phyloP scores from a whole-genome alignment of 2,888 invertebrate species.

The Cyrtodaria siliqua region DNA sequence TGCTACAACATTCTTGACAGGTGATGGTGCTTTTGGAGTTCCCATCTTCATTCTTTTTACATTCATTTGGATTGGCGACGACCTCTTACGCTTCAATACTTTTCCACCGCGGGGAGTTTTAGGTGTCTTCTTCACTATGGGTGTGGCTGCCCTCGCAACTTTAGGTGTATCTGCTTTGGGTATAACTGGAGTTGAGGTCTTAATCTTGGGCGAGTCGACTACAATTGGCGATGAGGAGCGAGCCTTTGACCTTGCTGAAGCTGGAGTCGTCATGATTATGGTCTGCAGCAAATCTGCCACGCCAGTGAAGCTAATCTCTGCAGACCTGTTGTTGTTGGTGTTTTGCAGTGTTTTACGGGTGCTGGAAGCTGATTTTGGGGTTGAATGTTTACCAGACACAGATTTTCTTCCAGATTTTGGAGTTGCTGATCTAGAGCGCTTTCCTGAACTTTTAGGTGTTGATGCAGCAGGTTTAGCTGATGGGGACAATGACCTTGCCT shows the following conservation, averaged over 20 bases:
- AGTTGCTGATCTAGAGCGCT: not conserved
- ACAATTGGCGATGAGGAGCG: conserved; percentile 34
- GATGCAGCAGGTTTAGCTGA: conserved; percentile 11
- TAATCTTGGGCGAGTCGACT: not conserved
- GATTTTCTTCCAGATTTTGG: conserved; percentile 16
- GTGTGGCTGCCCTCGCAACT: conserved; percentile 40
- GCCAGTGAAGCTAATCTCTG: conserved; percentile 66
- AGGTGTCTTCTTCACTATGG: conserved; percentile 38
- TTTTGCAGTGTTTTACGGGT: conserved; percentile 43
- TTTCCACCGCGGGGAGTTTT: conserved; percentile 57
- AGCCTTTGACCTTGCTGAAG: conserved; percentile 56
- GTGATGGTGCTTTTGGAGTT: conserved; percentile 57
- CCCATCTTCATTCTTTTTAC: conserved; percentile 59
- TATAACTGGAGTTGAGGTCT: not conserved
- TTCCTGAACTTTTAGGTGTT: conserved; percentile 2
- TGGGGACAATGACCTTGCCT: conserved; percentile 41
- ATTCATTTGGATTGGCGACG: conserved; percentile 37
- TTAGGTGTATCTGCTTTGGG: conserved; percentile 8
- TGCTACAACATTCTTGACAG: conserved; percentile 74
- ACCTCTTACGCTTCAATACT: conserved; percentile 54
- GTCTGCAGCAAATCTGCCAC: conserved; percentile 68
- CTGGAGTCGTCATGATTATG: conserved; percentile 57
- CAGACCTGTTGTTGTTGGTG: conserved; percentile 36
- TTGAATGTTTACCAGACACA: too few relatives aligned
- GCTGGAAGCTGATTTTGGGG: too few relatives aligned